phyloP scores from a whole-genome alignment of 2,797 vertebrate genomes.

The Lophotriccus pileatus region DNA sequence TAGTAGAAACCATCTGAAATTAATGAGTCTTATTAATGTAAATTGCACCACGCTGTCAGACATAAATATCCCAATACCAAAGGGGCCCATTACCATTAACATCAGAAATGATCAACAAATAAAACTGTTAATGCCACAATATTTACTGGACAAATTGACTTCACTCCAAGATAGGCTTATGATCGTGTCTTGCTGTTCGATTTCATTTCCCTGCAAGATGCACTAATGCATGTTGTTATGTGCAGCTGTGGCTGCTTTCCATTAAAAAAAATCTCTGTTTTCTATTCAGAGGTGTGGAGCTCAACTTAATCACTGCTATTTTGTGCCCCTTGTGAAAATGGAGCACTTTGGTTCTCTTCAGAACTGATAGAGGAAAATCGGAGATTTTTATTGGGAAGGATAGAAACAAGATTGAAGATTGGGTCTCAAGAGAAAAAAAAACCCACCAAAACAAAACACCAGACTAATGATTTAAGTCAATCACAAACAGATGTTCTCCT shows the following conservation, averaged over 20 bases:
- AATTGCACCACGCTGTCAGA: slow-evolving; percentile 66
- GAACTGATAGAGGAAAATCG: background rate
- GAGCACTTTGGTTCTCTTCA: background rate
- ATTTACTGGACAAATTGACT: slow-evolving; percentile 70
- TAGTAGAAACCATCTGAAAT: slow-evolving; percentile 68
- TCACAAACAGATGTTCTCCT: slow-evolving; percentile 60
- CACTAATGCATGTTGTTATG: slow-evolving; percentile 58
- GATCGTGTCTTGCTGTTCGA: slow-evolving; percentile 38
- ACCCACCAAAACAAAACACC: background rate
- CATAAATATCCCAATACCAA: slow-evolving; percentile 69
- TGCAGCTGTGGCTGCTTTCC: slow-evolving; percentile 52
- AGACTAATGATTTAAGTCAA: slow-evolving; percentile 57
- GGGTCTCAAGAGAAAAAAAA: background rate
- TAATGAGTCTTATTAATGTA: slow-evolving; percentile 71
- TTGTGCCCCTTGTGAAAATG: background rate
- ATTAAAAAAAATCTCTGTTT: slow-evolving; percentile 37
- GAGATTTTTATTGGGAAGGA: slow-evolving; percentile 15
- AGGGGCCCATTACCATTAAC: slow-evolving; percentile 66
- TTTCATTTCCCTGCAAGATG: slow-evolving; percentile 72
- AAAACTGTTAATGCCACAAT: slow-evolving; percentile 60
- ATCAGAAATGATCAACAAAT: slow-evolving; percentile 72
- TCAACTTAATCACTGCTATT: background rate
- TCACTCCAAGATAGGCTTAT: slow-evolving; percentile 46
- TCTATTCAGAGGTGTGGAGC: slow-evolving; percentile 8
- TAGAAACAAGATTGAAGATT: background rate